These are phyloP conservation scores for Lichenostomus cassidix DNA, from an alignment of 2,113 vertebrate species.

Conservation along the genomic window DNA sequence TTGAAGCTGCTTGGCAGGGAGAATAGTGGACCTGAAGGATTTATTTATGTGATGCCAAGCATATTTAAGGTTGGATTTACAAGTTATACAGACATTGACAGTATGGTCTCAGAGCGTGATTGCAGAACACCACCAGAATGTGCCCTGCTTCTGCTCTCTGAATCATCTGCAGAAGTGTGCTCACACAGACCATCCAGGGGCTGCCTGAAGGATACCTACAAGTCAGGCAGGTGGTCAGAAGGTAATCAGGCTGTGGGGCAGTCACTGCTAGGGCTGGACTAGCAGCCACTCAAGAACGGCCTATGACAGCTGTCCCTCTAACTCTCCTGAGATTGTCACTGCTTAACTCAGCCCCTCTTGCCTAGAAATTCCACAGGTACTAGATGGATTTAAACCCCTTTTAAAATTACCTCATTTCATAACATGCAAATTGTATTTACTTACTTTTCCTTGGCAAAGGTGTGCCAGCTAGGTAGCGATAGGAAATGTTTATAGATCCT, in stretches of 20 bases:
- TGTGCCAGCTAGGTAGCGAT: conserved; percentile 91
- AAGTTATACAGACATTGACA: background rate
- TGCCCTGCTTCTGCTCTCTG: background rate
- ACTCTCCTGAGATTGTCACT: background rate
- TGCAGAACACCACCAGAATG: background rate
- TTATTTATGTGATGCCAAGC: background rate
- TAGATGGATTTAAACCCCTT: background rate
- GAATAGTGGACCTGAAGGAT: background rate
- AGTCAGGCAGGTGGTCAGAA: background rate
- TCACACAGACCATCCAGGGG: background rate
- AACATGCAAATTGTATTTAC: conserved; percentile 53
- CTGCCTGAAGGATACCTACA: background rate
- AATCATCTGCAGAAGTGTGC: background rate
- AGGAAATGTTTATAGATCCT: conserved; percentile 93
- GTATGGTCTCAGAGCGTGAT: background rate
- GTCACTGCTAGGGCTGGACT: background rate
- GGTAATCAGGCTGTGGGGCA: background rate
- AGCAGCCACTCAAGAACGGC: background rate
- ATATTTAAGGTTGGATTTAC: background rate
- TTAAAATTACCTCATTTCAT: background rate
- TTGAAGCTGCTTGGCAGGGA: background rate
- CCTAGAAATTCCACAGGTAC: background rate
- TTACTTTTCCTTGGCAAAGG: conserved; percentile 91
- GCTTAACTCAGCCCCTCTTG: background rate
- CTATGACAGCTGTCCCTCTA: background rate